Conservation (phyloP, 2,113 vertebrate species). For the Oplegnathus fasciatus region DNA sequence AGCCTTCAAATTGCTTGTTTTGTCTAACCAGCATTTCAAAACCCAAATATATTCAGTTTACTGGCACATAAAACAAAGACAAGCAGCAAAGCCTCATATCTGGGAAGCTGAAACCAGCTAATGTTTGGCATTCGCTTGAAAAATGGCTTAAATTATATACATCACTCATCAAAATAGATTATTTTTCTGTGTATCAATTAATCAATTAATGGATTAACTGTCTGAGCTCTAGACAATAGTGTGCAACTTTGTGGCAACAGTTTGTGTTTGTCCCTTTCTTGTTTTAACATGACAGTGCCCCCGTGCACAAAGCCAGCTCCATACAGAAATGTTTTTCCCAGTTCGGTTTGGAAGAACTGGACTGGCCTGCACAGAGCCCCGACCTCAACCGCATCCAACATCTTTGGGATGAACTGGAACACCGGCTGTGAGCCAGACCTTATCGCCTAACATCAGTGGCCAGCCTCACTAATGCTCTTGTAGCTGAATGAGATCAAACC, state of each 20-base stretch:
- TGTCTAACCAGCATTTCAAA: neutral
- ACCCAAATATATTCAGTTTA: neutral
- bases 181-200: neutral
- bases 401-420: neutral
- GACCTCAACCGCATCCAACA: neutral
- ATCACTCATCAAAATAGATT: neutral
- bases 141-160: neutral
- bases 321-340: neutral
- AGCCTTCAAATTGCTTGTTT: neutral
- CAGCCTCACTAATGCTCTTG: constrained; percentile 5
- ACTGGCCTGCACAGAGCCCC: neutral
- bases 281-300: neutral
- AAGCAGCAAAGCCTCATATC: neutral
- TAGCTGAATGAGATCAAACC: neutral
- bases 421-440: too few species aligned
- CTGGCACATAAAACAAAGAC: neutral
- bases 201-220: neutral
- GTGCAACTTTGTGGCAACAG: too few species aligned
- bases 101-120: neutral
- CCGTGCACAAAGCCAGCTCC: neutral
- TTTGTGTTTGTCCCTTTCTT: neutral
- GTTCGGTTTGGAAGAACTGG: neutral
- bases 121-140: neutral
- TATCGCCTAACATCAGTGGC: neutral
- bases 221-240: too few species aligned